Conservation (phyloP, 2,888 invertebrate species). For the Listrodromus nycthemerus region DNA sequence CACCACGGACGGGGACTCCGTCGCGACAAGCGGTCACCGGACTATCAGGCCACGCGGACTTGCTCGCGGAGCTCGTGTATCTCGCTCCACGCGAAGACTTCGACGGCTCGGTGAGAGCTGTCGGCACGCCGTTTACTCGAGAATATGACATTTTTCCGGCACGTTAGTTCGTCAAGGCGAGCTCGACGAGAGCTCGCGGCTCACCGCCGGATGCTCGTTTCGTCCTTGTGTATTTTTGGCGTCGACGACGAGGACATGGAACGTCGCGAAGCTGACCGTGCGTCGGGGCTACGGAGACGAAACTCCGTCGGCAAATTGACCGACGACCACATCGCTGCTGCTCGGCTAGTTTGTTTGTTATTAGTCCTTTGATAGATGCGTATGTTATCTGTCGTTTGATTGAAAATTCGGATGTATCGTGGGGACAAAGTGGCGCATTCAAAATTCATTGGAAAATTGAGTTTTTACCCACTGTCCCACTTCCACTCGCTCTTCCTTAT, state of each 20-base stretch:
- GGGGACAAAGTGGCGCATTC: no score
- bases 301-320: neutral
- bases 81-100: conserved; percentile 9
- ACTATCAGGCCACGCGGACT: conserved; percentile 48
- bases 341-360: no score
- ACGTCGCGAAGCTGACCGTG: neutral
- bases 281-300: neutral
- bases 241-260: neutral
- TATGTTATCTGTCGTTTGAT: no score
- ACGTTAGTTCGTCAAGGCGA: conserved; percentile 14
- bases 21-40: conserved; percentile 50
- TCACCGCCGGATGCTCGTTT: neutral
- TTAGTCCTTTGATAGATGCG: no score
- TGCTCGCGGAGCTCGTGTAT: conserved; percentile 31
- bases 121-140: conserved; percentile 18
- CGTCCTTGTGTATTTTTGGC: neutral
- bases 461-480: no score
- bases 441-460: no score
- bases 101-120: conserved; percentile 16
- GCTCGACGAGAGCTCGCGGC: conserved; percentile 4
- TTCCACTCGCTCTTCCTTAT: no score
- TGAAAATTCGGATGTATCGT: no score
- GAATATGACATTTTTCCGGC: conserved; percentile 7
- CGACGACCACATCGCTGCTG: neutral
- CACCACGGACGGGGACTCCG: conserved; percentile 29